Evolutionary conservation across 2,888 invertebrate species (phyloP).

Genomic region (Morpho achilles): DNA sequence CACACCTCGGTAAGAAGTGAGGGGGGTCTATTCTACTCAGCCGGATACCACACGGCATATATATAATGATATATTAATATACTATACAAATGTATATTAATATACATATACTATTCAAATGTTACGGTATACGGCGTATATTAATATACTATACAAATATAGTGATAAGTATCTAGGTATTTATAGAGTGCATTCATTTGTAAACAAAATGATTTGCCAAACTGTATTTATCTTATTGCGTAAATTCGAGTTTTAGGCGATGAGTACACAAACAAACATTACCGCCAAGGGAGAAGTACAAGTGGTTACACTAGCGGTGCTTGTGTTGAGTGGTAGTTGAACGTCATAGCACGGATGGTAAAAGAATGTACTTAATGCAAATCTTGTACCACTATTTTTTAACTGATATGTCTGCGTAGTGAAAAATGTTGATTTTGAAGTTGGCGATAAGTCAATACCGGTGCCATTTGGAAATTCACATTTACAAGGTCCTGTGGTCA

Average conservation of each 20-base stretch:
- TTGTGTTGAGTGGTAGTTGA: constrained; percentile 35
- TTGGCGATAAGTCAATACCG: constrained; percentile 62
- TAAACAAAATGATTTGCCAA: constrained; percentile 6
- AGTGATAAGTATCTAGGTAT: too few species aligned
- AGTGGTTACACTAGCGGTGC: neutral
- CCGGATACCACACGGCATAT: too few species aligned
- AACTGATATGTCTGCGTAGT: constrained; percentile 40
- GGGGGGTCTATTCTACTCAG: too few species aligned
- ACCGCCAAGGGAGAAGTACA: constrained; percentile 7
- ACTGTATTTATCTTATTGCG: constrained; percentile 3
- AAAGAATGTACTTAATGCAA: constrained; percentile 51
- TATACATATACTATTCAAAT: too few species aligned
- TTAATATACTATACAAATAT: too few species aligned
- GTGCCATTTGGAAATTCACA: constrained; percentile 72
- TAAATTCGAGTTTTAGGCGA: constrained; percentile 9
- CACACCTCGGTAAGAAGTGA: too few species aligned
- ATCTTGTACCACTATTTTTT: constrained; percentile 37
- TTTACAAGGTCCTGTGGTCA: constrained; percentile 53
- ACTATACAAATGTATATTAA: too few species aligned
- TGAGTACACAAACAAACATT: constrained; percentile 1
- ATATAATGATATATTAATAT: too few species aligned
- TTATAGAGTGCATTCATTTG: neutral
- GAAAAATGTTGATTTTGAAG: constrained; percentile 47
- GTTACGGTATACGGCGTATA: too few species aligned
- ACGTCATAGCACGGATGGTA: constrained; percentile 66